phyloP scores from a whole-genome alignment of 2,113 vertebrate genomes.

The Stomatorhinus ivindoensis region DNA sequence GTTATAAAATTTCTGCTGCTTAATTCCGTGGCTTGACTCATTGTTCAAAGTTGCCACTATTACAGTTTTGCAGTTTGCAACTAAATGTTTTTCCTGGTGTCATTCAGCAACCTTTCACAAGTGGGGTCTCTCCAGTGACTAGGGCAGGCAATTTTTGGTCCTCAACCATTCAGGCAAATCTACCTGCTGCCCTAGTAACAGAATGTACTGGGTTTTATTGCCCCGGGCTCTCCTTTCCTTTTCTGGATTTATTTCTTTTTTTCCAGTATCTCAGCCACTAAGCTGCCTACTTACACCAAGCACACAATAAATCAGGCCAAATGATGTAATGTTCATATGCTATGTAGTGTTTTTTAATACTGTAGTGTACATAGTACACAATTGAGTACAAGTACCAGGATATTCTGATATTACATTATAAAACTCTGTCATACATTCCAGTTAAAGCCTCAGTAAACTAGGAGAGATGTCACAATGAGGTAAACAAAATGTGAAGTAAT shows the following conservation, averaged over 20 bases:
- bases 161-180: not conserved
- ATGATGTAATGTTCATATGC: not conserved
- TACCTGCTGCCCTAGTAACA: not conserved
- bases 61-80: not conserved
- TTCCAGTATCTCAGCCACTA: not conserved
- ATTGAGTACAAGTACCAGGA: not conserved
- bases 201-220: not conserved
- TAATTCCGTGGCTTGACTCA: not conserved
- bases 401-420: conserved; percentile 1
- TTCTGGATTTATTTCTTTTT: not conserved
- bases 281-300: not conserved
- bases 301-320: conserved; percentile 2
- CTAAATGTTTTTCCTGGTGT: not conserved
- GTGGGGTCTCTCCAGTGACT: not conserved
- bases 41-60: not conserved
- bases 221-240: not conserved
- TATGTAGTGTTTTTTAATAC: not conserved
- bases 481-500: not conserved
- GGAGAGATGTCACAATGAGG: not conserved
- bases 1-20: not conserved
- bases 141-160: not conserved
- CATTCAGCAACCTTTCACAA: not conserved
- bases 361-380: not conserved
- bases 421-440: conserved; percentile 3
- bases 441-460: not conserved